Evolutionary conservation across 2,888 invertebrate species (phyloP).

Genomic region (Catocala fraxini): DNA sequence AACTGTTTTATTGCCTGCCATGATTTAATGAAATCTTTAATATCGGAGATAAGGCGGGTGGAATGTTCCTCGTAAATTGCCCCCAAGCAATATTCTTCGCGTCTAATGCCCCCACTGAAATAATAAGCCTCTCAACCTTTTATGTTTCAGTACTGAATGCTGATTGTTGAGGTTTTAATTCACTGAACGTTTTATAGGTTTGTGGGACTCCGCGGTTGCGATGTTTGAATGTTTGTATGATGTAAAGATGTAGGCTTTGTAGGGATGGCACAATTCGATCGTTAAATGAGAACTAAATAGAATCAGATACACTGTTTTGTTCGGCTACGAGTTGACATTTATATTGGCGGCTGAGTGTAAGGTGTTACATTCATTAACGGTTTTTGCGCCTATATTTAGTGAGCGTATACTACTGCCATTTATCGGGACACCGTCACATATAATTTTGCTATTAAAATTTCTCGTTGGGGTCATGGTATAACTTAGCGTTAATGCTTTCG

Average conservation of each 20-base stretch:
- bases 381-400: too few species aligned
- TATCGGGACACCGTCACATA: too few species aligned
- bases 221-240: slow-evolving; percentile 7
- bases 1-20: slow-evolving; percentile 85
- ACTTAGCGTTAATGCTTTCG: too few species aligned
- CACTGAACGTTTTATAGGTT: slow-evolving; percentile 21
- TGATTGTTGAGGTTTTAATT: slow-evolving; percentile 46
- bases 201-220: slow-evolving; percentile 9
- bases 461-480: too few species aligned
- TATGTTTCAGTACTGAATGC: slow-evolving; percentile 43
- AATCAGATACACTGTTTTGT: too few species aligned
- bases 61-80: slow-evolving; percentile 75
- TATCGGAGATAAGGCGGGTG: slow-evolving; percentile 81
- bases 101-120: slow-evolving; percentile 59
- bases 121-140: slow-evolving; percentile 48
- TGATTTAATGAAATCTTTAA: slow-evolving; percentile 88
- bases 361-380: too few species aligned
- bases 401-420: too few species aligned
- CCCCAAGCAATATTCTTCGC: slow-evolving; percentile 68
- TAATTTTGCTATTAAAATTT: too few species aligned
- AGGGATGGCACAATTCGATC: background rate
- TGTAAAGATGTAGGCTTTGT: background rate
- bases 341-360: too few species aligned
- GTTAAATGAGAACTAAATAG: background rate
- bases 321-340: too few species aligned